phyloP scores from a whole-genome alignment of 2,888 invertebrate species.

The Bombylius discolor region DNA sequence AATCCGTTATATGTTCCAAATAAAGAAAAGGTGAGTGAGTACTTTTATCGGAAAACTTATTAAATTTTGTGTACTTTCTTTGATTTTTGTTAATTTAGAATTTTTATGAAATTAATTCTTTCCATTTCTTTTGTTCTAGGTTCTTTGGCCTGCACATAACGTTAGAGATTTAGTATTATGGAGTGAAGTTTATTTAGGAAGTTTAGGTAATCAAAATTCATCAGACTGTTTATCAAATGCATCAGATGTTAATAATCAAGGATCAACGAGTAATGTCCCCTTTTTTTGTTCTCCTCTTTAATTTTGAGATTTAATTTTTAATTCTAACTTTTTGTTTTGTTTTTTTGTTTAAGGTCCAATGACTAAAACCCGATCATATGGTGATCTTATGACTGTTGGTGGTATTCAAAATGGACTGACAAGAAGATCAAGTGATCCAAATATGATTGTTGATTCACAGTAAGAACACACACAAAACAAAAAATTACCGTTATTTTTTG shows the following conservation, averaged over 20 bases:
- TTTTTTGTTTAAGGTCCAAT: constrained; percentile 39
- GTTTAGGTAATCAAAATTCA: constrained; percentile 36
- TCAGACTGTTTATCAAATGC: constrained; percentile 31
- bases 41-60: too few species aligned
- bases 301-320: not conserved
- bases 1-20: constrained; percentile 69
- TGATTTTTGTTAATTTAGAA: not conserved
- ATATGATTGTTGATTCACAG: constrained; percentile 60
- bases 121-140: constrained; percentile 38
- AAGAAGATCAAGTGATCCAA: constrained; percentile 75
- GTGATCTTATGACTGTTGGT: constrained; percentile 59
- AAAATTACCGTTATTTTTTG: not conserved
- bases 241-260: constrained; percentile 24
- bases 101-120: not conserved
- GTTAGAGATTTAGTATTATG: constrained; percentile 73
- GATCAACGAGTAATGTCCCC: constrained; percentile 25
- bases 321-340: not conserved
- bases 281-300: not conserved
- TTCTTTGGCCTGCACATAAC: constrained; percentile 75
- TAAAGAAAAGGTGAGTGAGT: constrained; percentile 27
- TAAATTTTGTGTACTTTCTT: too few species aligned
- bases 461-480: constrained; percentile 28
- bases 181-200: constrained; percentile 71
- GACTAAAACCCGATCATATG: constrained; percentile 77
- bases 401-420: constrained; percentile 42